Evolutionary conservation across 2,113 vertebrate species (phyloP).

Genomic region (Dendropsophus ebraccatus): DNA sequence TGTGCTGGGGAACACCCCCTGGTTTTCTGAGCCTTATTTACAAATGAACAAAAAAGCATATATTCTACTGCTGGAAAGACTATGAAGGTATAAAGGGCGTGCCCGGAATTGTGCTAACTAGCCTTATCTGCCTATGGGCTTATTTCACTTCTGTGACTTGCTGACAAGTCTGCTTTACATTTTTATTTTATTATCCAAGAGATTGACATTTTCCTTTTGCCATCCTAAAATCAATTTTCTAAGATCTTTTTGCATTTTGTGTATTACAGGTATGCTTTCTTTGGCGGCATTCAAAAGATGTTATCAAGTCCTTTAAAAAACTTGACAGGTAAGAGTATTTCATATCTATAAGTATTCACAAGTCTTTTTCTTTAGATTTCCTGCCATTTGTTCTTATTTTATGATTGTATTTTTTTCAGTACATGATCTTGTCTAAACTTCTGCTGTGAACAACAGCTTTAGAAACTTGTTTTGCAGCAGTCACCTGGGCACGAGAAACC

Average conservation of each 20-base stretch:
- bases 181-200: not conserved
- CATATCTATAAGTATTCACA: no score
- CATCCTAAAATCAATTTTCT: not conserved
- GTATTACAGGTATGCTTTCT: slow-evolving; percentile 50
- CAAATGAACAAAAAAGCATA: no score
- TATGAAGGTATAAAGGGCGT: no score
- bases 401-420: not conserved
- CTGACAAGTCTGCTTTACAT: no score
- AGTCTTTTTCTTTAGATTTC: no score
- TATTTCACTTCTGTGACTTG: no score
- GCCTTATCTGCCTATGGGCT: no score
- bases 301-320: slow-evolving; percentile 49
- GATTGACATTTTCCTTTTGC: not conserved
- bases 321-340: slow-evolving; percentile 42
- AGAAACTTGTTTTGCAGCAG: not conserved
- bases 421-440: not conserved
- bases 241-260: not conserved
- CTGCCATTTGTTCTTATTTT: not conserved
- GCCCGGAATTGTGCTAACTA: no score
- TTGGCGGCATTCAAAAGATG: slow-evolving; percentile 50
- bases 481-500: not conserved
- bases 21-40: no score
- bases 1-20: no score
- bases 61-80: no score
- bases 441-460: not conserved